Base-by-base conservation (phyloP, 1,140 invertebrate species). In the Danaus plexippus region DNA sequence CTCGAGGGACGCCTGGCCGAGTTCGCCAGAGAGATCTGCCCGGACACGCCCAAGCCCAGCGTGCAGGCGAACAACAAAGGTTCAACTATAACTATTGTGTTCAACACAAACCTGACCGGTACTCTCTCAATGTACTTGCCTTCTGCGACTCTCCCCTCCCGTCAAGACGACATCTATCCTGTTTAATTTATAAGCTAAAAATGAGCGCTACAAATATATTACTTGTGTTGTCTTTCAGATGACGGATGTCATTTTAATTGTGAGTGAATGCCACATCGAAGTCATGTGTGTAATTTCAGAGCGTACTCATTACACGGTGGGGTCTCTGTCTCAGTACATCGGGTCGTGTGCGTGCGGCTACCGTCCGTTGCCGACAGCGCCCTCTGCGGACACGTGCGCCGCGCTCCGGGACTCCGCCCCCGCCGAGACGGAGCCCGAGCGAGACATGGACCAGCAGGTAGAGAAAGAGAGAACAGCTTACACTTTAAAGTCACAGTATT, bases 251-350 rank as follows among this genome's bases (percentile, higher is more conserved):
- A n/a, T 15, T 15, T 15, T 3, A 15, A 32, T 4, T 32, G 7
- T 32, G 7, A 32, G 5, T 32, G 22, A 7, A 32, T 32, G 7
- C 7, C 5, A 32, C 2, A 32, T 32, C 22, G 7, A 5, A 32
- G 7, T 32, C 4, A 32, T 32, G 22, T 32, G 4, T 45, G 10
- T 6, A 10, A 11, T 11, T 77, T 15, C 81, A 92, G 95, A 96
- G 64, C 89, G 93, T 11, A 93, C 96, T 67, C 91, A 94, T 61
- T 98, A 94, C 80, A 97, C 99, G 73, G 87, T 99, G 59, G 97
- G 98, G 0, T 97, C 97, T 8, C 87, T 99, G 18, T 99, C 97
- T 0, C 97, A 99, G 88, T 96, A 97, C 74, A 89, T 99, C 22
- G 97, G 98, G 67, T 90, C 91, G 67, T 88, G 92, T 51, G 95